phyloP scores from a whole-genome alignment of 2,888 invertebrate genomes.

The Hoplodrina ambigua region DNA sequence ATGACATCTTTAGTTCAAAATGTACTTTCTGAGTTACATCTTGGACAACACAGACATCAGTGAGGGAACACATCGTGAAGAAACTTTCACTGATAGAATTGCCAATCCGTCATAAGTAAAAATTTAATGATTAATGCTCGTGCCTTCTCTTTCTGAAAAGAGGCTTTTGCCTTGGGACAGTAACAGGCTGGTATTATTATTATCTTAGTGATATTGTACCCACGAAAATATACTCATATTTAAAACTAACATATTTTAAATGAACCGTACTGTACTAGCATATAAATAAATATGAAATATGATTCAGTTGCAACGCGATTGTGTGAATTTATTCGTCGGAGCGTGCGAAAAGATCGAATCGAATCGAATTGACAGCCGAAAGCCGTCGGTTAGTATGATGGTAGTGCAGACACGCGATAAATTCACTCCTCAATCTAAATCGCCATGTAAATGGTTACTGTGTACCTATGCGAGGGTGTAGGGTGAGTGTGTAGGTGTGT shows the following conservation, averaged over 20 bases:
- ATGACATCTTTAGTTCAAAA: too few species aligned
- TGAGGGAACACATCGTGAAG: too few species aligned
- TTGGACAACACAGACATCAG: too few species aligned
- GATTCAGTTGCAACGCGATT: slow-evolving; percentile 13
- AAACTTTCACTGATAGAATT: too few species aligned
- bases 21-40: too few species aligned
- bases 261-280: not conserved
- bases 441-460: not conserved
- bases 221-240: too few species aligned
- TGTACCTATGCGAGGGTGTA: not conserved
- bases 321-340: slow-evolving; percentile 16
- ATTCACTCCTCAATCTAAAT: slow-evolving; percentile 18
- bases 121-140: too few species aligned
- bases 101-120: too few species aligned
- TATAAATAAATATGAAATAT: slow-evolving; percentile 32
- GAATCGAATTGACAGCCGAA: slow-evolving; percentile 23
- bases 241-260: not conserved
- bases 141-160: too few species aligned
- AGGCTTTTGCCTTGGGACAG: too few species aligned
- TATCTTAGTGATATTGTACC: too few species aligned
- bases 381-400: slow-evolving; percentile 9
- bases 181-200: too few species aligned
- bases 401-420: slow-evolving; percentile 28
- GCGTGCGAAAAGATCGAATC: slow-evolving; percentile 26
- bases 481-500: not conserved